These are phyloP conservation scores for Habropoda laboriosa DNA, from an alignment of 1,140 invertebrate genomes.

Conservation along the genomic window DNA sequence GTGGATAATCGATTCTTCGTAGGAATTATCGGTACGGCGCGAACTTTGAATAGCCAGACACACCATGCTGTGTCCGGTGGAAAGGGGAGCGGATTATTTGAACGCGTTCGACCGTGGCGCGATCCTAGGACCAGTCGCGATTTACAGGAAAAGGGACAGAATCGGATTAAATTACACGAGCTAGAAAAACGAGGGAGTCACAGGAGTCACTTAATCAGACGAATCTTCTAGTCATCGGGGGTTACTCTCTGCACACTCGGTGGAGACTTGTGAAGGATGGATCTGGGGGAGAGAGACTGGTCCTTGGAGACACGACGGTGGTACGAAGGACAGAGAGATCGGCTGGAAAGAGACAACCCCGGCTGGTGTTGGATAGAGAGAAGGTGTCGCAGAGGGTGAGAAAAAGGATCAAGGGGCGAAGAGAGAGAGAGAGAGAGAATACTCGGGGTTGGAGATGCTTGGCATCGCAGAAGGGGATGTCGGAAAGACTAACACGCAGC, in stretches of 20 bases:
- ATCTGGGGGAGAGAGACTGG: neutral
- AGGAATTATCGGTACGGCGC: conserved; percentile 23
- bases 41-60: neutral
- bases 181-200: conserved; percentile 19
- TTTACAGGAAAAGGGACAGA: conserved; percentile 1
- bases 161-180: conserved; percentile 48
- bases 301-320: conserved; percentile 6
- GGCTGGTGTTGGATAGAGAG: neutral
- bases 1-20: conserved; percentile 44
- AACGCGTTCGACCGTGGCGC: neutral
- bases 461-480: conserved; percentile 54
- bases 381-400: conserved; percentile 38
- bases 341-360: neutral
- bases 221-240: conserved; percentile 40
- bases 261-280: neutral
- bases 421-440: neutral
- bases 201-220: conserved; percentile 39
- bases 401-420: conserved; percentile 19
- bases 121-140: neutral
- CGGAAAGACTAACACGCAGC: conserved; percentile 47
- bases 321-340: no score
- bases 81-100: neutral
- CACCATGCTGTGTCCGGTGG: neutral
- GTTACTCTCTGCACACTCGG: neutral
- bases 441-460: conserved; percentile 1